These are phyloP conservation scores for Salarias fasciatus DNA, from an alignment of 2,797 vertebrate species.

Conservation along the genomic window DNA sequence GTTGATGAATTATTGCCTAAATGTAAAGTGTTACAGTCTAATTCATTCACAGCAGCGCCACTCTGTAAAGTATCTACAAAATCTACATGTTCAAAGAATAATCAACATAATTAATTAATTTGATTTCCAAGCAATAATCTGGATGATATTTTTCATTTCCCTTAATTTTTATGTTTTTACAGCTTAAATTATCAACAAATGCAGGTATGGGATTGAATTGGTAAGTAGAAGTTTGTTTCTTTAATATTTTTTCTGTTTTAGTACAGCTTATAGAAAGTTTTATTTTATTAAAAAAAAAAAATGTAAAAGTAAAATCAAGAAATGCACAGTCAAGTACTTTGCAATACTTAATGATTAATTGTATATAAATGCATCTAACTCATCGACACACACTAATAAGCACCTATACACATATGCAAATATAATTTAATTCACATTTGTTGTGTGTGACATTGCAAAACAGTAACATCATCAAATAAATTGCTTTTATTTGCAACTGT, in stretches of 20 bases:
- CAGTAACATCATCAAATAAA: no score
- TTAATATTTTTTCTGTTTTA: constrained; percentile 22
- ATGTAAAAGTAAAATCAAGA: constrained; percentile 3
- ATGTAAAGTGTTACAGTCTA: constrained; percentile 80
- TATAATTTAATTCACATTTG: no score
- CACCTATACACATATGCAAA: neutral
- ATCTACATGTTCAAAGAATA: constrained; percentile 73
- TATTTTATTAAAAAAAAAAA: constrained; percentile 2
- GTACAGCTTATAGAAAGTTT: constrained; percentile 6
- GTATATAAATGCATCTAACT: constrained; percentile 5
- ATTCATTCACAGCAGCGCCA: constrained; percentile 74
- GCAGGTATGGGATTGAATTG: constrained; percentile 8
- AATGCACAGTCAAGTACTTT: constrained; percentile 8
- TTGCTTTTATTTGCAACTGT: neutral
- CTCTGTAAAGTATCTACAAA: constrained; percentile 62
- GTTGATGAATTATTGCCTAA: constrained; percentile 85
- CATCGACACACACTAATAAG: neutral
- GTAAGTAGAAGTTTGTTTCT: constrained; percentile 14
- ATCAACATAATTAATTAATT: constrained; percentile 71
- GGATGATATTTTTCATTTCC: constrained; percentile 31
- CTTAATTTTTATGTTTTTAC: constrained; percentile 35
- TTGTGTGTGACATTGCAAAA: no score
- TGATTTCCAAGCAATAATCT: constrained; percentile 43
- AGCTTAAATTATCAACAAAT: constrained; percentile 29
- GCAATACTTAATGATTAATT: neutral